phyloP scores from a whole-genome alignment of 2,797 vertebrate genomes.

The Acanthiza pusilla region DNA sequence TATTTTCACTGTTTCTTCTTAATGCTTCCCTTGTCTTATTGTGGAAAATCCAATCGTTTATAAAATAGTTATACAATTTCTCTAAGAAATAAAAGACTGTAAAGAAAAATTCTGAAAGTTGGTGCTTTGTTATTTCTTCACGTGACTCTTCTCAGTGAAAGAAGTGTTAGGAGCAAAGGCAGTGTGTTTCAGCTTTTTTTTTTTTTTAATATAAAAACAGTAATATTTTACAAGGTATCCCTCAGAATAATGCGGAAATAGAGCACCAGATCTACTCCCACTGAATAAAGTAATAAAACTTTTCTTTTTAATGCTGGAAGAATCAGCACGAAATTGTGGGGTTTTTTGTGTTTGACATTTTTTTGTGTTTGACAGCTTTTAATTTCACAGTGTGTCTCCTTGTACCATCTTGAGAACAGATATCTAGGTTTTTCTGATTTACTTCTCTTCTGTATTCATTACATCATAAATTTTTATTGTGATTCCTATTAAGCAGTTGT shows the following conservation, averaged over 20 bases:
- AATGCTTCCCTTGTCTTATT: not conserved
- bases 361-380: not conserved
- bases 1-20: not conserved
- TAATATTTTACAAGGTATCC: not conserved
- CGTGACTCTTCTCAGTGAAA: not conserved
- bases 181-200: not conserved
- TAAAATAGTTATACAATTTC: not conserved
- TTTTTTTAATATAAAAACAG: not conserved
- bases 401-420: not conserved
- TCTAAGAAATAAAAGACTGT: not conserved
- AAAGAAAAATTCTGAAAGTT: not conserved
- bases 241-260: not conserved
- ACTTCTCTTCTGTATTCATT: not conserved
- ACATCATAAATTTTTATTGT: not conserved
- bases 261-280: not conserved
- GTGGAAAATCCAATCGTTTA: not conserved
- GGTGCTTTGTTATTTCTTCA: not conserved
- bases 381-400: not conserved
- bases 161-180: not conserved
- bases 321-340: not conserved
- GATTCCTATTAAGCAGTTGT: not conserved
- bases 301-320: not conserved
- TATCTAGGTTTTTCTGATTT: not conserved
- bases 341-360: not conserved
- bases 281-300: not conserved